These are phyloP conservation scores for Acleris sparsana DNA, from an alignment of 2,888 invertebrate genomes.

Conservation along the genomic window DNA sequence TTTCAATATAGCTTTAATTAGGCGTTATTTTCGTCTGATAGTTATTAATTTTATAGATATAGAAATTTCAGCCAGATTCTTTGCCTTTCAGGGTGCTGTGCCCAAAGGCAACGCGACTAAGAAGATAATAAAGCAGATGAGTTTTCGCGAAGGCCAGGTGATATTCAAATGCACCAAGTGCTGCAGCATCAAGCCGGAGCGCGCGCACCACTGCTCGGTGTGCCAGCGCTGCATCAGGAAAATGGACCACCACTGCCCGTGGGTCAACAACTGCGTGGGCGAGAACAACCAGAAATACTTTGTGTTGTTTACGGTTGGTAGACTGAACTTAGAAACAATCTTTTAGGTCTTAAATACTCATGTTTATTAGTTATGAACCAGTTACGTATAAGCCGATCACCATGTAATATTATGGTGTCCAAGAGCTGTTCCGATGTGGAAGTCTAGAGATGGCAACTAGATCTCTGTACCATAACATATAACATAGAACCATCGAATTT, in stretches of 20 bases:
- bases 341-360: no score
- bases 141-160: conserved; percentile 94
- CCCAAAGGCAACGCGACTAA: conserved; percentile 97
- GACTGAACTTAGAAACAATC: background rate
- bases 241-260: conserved; percentile 90
- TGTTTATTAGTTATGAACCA: no score
- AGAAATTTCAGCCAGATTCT: background rate
- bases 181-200: conserved; percentile 97
- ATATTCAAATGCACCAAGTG: conserved; percentile 98
- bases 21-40: no score
- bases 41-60: background rate
- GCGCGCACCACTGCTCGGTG: conserved; percentile 98
- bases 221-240: conserved; percentile 91
- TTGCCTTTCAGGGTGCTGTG: conserved; percentile 90
- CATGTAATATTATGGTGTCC: no score
- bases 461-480: no score
- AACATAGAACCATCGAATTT: no score
- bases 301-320: conserved; percentile 96
- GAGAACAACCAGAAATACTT: conserved; percentile 99
- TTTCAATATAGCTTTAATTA: no score
- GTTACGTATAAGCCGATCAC: no score
- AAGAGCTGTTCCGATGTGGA: no score
- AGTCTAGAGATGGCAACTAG: no score
- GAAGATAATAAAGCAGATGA: conserved; percentile 97
- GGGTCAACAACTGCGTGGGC: conserved; percentile 99